Evolutionary conservation across 2,888 invertebrate genomes (phyloP).

Genomic region (Meghimatium bilineatum): DNA sequence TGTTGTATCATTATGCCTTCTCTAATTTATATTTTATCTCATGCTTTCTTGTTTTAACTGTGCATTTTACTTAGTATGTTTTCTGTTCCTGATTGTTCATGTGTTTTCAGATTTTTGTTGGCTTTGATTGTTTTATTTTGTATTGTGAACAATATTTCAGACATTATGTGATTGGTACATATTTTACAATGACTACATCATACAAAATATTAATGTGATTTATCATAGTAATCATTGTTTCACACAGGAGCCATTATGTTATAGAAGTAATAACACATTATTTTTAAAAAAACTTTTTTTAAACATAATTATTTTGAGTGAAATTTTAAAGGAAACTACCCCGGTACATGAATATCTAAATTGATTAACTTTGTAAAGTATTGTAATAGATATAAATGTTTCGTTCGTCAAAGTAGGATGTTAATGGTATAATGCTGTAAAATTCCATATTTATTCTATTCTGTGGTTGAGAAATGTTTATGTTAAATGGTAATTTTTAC

Average conservation of each 20-base stretch:
- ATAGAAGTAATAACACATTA: neutral
- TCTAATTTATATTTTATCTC: neutral
- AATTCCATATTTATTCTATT: neutral
- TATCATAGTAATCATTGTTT: neutral
- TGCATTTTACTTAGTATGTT: neutral
- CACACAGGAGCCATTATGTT: neutral
- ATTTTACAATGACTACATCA: neutral
- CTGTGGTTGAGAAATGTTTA: neutral
- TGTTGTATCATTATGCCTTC: no score
- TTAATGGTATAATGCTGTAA: neutral
- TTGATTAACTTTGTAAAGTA: neutral
- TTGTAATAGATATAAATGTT: neutral
- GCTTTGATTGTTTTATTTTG: slow-evolving; percentile 22
- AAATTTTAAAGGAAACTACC: neutral
- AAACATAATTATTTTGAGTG: neutral
- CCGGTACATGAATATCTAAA: neutral
- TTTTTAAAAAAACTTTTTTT: neutral
- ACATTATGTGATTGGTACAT: neutral
- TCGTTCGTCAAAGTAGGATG: no score
- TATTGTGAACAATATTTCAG: neutral
- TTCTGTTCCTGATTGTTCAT: slow-evolving; percentile 5
- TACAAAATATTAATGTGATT: neutral
- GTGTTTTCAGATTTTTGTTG: neutral
- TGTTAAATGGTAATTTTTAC: neutral
- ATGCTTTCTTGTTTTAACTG: no score